Conservation (phyloP, 2,113 vertebrate genomes). For the Sebastes schlegelii region DNA sequence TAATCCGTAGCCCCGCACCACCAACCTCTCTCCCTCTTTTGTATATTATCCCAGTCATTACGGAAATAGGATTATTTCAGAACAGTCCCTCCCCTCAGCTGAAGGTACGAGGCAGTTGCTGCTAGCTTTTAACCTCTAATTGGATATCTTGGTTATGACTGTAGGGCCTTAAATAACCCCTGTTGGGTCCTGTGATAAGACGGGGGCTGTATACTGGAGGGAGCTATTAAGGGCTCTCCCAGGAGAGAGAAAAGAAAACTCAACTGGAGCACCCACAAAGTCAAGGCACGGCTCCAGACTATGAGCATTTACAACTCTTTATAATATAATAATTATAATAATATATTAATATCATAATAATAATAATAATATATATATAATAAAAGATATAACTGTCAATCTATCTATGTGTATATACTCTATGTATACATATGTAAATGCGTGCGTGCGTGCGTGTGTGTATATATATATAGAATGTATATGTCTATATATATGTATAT, state of each 20-base stretch:
- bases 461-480: too few relatives aligned
- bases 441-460: too few relatives aligned
- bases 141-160: conserved; percentile 43
- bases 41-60: conserved; percentile 53
- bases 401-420: too few relatives aligned
- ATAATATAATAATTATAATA: too few relatives aligned
- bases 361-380: too few relatives aligned
- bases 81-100: conserved; percentile 24
- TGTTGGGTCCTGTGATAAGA: conserved; percentile 23
- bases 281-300: not conserved
- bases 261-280: not conserved
- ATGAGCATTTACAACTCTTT: not conserved
- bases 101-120: conserved; percentile 20
- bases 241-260: not conserved
- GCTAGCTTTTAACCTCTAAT: conserved; percentile 40
- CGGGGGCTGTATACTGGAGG: not conserved
- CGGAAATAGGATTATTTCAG: conserved; percentile 47
- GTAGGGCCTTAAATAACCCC: conserved; percentile 25
- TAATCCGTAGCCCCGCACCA: conserved; percentile 42
- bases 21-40: conserved; percentile 18
- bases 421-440: too few relatives aligned
- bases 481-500: too few relatives aligned
- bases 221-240: not conserved
- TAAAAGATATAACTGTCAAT: too few relatives aligned
- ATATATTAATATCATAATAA: too few relatives aligned